Evolutionary conservation across 2,797 vertebrate genomes (phyloP), one percentile per base, ranked within the genome.

Genomic region (Vultur gryphus): DNA sequence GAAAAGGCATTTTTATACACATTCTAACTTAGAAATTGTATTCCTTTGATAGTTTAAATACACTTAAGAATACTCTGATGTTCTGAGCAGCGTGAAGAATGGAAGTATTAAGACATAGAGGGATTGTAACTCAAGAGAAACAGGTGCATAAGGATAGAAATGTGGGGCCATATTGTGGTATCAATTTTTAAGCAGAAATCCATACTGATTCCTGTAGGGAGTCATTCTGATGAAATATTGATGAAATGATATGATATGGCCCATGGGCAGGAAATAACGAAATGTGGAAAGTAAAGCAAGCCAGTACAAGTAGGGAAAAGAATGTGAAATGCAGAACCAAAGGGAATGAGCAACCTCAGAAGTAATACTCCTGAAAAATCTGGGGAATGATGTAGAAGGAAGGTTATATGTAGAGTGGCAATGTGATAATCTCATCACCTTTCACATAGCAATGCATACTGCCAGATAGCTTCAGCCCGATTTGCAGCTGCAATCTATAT

Each of bases 171-270:
- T 89, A 84, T 90, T 94, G 90, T 6, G 2, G 28, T 61, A 93
- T 94, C 54, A 94, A 85, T 97, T 95, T 97, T 95, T 96, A 92
- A 97, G 82, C 76, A 93, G 89, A 84, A 86, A 92, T 83, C 87
- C 31, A 7, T 81, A 54, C 39, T 78, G 82, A 72, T 92, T 92
- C 73, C 87, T 66, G 83, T 3, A 69, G 79, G 82, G 89, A 90
- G 46, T 79, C 44, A 13, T 94, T 91, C 89, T 72, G 61, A 51
- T 97, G 71, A 95, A 97, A 97, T 96, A 97, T 96, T 96, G 84
- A 97, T 96, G 87, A 86, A 41, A 72, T 64, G 0, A 78, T 84
- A 65, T 52, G 67, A 78, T 93, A 81, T 21, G 46, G 84, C 94
- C 94, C 62, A 91, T 25, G 58, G 93, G 89, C 79, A 96, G 80